Evolutionary conservation across 2,113 vertebrate species (phyloP).

Genomic region (Cephalopholis sonnerati): DNA sequence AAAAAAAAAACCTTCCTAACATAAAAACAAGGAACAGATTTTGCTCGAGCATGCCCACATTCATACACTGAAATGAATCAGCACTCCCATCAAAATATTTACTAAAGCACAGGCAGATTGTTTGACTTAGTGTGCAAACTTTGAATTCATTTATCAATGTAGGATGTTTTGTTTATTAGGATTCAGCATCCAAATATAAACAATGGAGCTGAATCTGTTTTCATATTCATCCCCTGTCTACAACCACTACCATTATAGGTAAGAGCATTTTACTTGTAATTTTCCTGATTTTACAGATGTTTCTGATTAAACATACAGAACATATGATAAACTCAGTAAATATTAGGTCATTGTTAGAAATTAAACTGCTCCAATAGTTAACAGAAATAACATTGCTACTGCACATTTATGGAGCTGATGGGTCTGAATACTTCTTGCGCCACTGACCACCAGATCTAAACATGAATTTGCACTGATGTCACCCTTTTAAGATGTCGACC

Average conservation of each 20-base stretch:
- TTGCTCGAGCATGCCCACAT: not conserved
- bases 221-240: too few species aligned
- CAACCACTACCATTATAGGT: not conserved
- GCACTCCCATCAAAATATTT: not conserved
- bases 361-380: not conserved
- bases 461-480: conserved; percentile 14
- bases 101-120: too few species aligned
- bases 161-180: too few species aligned
- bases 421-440: not conserved
- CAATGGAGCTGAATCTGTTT: too few species aligned
- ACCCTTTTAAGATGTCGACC: conserved; percentile 34
- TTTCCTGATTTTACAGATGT: too few species aligned
- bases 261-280: not conserved
- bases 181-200: too few species aligned
- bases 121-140: too few species aligned
- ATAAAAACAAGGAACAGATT: not conserved
- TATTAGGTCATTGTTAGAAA: not conserved
- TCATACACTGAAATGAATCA: not conserved
- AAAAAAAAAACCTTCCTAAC: not conserved
- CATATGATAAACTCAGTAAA: not conserved
- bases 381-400: too few species aligned
- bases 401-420: not conserved
- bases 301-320: not conserved
- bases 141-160: too few species aligned
- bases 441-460: conserved; percentile 19